Conservation (phyloP, 1,140 invertebrate genomes). For the Physella acuta region DNA sequence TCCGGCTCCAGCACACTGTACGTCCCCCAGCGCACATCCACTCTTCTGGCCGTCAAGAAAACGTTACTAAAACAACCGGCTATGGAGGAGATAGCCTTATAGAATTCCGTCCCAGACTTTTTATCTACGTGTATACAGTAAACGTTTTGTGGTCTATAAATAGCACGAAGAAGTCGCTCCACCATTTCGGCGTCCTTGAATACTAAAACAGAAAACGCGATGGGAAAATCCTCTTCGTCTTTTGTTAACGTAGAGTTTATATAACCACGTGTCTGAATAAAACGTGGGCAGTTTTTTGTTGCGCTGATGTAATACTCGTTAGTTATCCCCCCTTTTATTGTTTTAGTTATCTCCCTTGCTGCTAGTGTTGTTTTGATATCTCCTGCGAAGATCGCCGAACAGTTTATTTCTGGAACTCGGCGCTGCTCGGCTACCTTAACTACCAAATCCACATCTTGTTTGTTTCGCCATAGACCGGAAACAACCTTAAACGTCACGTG, state of each 20-base stretch:
- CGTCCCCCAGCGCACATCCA: constrained; percentile 33
- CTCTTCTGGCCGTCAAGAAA: constrained; percentile 29
- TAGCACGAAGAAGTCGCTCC: constrained; percentile 50
- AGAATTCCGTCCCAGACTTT: constrained; percentile 32
- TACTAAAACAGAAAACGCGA: constrained; percentile 49
- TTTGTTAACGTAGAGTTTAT: constrained; percentile 8
- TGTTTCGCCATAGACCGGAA: too few species aligned
- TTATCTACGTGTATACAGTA: constrained; percentile 56
- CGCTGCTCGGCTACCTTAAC: too few species aligned
- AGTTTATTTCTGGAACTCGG: too few species aligned
- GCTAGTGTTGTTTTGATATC: too few species aligned
- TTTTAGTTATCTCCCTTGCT: too few species aligned
- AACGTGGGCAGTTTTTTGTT: neutral
- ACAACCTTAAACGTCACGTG: too few species aligned
- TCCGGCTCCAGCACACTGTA: constrained; percentile 35
- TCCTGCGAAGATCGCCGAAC: too few species aligned
- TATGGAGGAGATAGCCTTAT: constrained; percentile 28
- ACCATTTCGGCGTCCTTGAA: constrained; percentile 44
- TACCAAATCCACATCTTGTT: too few species aligned
- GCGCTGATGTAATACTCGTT: neutral
- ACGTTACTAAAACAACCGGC: constrained; percentile 48
- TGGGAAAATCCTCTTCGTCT: constrained; percentile 37
- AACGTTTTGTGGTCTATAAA: constrained; percentile 51
- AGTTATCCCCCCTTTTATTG: too few species aligned
- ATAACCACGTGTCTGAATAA: neutral